Base-by-base conservation (phyloP, 2,888 invertebrate species). In the Pterostichus niger region DNA sequence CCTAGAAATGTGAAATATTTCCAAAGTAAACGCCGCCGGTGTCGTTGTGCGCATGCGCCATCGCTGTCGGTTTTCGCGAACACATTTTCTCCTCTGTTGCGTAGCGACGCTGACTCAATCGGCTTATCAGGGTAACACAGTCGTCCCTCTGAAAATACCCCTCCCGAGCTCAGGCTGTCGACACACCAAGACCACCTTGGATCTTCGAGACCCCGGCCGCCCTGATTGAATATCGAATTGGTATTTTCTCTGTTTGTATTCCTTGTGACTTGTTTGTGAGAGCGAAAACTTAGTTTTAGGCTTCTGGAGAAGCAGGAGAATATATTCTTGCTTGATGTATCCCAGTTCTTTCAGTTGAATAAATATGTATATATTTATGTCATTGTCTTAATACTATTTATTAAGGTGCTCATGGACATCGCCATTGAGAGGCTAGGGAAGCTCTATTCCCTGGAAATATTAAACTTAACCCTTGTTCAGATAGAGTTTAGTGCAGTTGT, bases 51-150 rank as follows among this genome's bases (percentile, higher is more conserved):
- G 44, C 71, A 5, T 40, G 71, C 71, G 71, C 40, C 40, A 40
- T 13, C 71, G 44, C 40, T 15, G 71, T 13, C 71, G 44, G 24
- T 49, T 44, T 44, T 9, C 24, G 40, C 40, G 40, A 6, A 31
- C 52, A 68, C 31, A 82, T 82, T 82, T 82, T 56, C 82, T 82
- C 79, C 82, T 78, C 85, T 85, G 85, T 85, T 85, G 85, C 85
- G 85, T 85, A 85, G 86, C 85, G 85, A 86, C 85, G 83, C 33
- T 10, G 59, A 82, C 85, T 85, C 86, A 86, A 86, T 86, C 86
- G 86, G 86, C 85, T 86, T 86, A 86, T 86, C 86, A 84, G 84
- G 77, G 79, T 84, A 82, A 84, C 84, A 85, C 86, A 86, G 84
- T 84, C 85, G 54, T 83, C 83, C 77, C 77, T 77, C 84, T 81